phyloP scores from a whole-genome alignment of 1,140 invertebrate species.

The Drosophila rhopaloa region DNA sequence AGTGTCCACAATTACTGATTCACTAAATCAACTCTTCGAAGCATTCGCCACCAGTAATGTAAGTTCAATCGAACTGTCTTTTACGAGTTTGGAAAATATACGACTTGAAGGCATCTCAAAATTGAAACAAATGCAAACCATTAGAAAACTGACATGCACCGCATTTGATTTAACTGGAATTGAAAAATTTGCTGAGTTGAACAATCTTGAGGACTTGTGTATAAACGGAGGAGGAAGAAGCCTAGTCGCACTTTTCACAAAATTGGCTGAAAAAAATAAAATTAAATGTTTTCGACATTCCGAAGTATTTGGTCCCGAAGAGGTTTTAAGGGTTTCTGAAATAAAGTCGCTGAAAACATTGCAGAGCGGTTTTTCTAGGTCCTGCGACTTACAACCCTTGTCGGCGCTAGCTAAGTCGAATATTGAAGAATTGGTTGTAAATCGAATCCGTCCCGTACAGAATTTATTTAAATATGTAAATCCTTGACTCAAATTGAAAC shows the following conservation, averaged over 20 bases:
- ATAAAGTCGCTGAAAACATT: slow-evolving; percentile 4
- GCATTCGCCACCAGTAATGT: neutral
- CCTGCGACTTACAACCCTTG: too few relatives aligned
- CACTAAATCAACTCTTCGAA: neutral
- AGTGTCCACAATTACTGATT: neutral
- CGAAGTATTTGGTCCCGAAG: too few relatives aligned
- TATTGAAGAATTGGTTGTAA: neutral
- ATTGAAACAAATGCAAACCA: neutral
- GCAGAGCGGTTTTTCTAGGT: neutral
- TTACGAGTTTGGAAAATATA: neutral
- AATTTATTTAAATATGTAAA: neutral
- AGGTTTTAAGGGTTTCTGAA: neutral
- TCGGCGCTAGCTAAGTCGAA: neutral
- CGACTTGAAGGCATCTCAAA: neutral
- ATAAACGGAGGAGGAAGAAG: too few relatives aligned
- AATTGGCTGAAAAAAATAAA: neutral
- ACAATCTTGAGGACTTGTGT: neutral
- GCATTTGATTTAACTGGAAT: neutral
- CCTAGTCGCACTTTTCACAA: neutral
- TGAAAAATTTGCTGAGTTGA: neutral
- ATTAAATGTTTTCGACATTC: neutral
- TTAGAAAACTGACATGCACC: neutral
- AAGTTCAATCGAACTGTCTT: neutral
- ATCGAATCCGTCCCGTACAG: neutral
- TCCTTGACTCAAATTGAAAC: neutral